These are phyloP conservation scores for Acrossocheilus fasciatus DNA, from an alignment of 2,797 vertebrate species.

Conservation along the genomic window DNA sequence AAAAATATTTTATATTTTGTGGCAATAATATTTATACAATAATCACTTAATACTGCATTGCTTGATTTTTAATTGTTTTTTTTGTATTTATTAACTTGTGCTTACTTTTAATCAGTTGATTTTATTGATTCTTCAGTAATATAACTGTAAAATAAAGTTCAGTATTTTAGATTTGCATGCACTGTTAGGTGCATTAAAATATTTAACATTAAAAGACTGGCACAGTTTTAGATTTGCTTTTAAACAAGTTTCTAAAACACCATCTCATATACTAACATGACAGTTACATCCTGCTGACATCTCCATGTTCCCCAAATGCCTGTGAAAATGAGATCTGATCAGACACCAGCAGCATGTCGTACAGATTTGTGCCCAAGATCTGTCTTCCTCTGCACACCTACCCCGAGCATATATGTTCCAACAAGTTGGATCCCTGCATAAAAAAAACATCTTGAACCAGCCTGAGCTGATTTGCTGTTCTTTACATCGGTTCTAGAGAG, in stretches of 20 bases:
- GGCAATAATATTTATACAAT: neutral
- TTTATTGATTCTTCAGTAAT: neutral
- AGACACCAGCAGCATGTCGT: slow-evolving; percentile 8
- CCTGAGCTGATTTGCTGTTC: neutral
- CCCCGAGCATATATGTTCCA: too few relatives aligned
- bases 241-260: neutral
- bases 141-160: neutral
- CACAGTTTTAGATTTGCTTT: neutral
- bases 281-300: neutral
- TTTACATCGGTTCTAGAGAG: neutral
- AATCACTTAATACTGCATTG: neutral
- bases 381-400: neutral
- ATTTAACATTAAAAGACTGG: neutral
- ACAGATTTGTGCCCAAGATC: slow-evolving; percentile 17
- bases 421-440: neutral
- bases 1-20: neutral
- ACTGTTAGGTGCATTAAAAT: neutral
- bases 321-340: slow-evolving; percentile 2
- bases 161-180: neutral
- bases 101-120: neutral
- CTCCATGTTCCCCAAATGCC: slow-evolving; percentile 46
- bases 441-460: neutral
- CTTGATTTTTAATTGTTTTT: neutral
- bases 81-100: neutral
- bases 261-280: neutral